phyloP scores from a whole-genome alignment of 2,113 vertebrate species.

The Mixornis gularis region DNA sequence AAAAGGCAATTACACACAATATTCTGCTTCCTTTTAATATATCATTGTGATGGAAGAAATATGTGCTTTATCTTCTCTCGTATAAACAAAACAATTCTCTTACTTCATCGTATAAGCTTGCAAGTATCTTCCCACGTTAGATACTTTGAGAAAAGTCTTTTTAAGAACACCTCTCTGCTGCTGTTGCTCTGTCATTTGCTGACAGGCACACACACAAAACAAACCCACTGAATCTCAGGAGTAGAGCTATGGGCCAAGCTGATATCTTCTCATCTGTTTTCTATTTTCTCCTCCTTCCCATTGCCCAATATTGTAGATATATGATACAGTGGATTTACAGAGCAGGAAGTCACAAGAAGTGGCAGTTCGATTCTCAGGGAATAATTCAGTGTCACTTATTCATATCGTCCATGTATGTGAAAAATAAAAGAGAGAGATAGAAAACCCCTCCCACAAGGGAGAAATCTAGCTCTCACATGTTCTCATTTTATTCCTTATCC shows the following conservation, averaged over 20 bases:
- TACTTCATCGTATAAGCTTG: not conserved
- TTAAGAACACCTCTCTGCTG: not conserved
- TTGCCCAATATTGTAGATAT: not conserved
- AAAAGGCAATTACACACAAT: constrained; percentile 3
- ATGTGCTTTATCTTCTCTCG: constrained; percentile 4
- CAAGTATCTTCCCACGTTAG: constrained; percentile 2
- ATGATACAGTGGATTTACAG: not conserved
- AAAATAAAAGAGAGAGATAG: not conserved
- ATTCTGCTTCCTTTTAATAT: not conserved
- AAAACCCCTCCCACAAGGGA: not conserved
- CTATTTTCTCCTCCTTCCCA: not conserved
- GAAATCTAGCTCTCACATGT: not conserved
- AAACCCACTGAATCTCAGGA: not conserved
- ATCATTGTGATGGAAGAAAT: not conserved
- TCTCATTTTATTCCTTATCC: constrained; percentile 25
- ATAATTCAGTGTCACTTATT: constrained; percentile 11
- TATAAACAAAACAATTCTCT: constrained; percentile 11
- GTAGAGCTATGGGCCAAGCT: not conserved
- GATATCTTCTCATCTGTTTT: constrained; percentile 20
- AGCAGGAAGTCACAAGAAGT: constrained; percentile 4
- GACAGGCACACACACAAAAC: not conserved
- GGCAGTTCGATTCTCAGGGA: not conserved
- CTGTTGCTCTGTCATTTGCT: not conserved
- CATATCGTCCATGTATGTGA: not conserved
- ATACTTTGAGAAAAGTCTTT: not conserved